phyloP scores from a whole-genome alignment of 2,888 invertebrate genomes.

The Zele albiditarsus region DNA sequence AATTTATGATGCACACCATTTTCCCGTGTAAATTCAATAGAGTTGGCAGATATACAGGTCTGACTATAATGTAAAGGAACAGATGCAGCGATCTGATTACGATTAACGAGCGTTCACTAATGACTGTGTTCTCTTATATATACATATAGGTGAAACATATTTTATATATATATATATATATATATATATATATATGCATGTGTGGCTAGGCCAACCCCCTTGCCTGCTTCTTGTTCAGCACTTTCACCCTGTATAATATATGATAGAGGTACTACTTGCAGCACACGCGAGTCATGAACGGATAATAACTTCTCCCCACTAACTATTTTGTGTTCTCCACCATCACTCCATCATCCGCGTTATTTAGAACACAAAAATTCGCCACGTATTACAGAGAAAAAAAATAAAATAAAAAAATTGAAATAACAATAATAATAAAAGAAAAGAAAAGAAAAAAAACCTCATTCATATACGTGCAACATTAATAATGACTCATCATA shows the following conservation, averaged over 20 bases:
- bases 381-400: background rate
- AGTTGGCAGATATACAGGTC: background rate
- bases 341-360: background rate
- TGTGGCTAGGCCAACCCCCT: background rate
- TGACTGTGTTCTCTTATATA: background rate
- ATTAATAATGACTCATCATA: no score
- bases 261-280: background rate
- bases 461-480: no score
- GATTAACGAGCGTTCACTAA: background rate
- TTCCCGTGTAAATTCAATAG: background rate
- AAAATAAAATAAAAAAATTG: no score
- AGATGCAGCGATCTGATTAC: background rate
- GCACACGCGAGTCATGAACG: slow-evolving; percentile 6
- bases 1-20: no score
- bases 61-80: background rate
- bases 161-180: no score
- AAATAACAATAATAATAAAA: background rate
- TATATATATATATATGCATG: no score
- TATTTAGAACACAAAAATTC: background rate
- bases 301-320: background rate
- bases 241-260: background rate
- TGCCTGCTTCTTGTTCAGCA: background rate
- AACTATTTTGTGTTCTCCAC: background rate
- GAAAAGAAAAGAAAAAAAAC: background rate
- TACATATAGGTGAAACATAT: no score